phyloP scores from a whole-genome alignment of 2,113 vertebrate genomes.

The Diadophis punctatus region DNA sequence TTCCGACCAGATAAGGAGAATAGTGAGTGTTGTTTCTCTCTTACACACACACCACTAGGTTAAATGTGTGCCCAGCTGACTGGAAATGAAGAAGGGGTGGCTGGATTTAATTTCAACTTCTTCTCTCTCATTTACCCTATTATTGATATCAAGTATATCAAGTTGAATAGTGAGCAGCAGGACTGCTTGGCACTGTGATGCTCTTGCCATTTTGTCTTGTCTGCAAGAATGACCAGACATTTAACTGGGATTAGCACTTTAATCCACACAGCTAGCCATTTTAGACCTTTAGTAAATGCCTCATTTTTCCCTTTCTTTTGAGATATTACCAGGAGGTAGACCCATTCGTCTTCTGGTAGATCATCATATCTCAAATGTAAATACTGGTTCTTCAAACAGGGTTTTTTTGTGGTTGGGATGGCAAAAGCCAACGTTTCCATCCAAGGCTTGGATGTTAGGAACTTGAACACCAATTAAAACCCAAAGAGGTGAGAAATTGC shows the following conservation, averaged over 20 bases:
- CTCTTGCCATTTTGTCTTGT: not conserved
- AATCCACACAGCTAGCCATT: not conserved
- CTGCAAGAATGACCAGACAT: not conserved
- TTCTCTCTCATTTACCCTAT: not conserved
- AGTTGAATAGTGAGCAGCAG: not conserved
- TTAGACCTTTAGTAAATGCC: not conserved
- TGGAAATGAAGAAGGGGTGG: not conserved
- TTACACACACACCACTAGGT: not conserved
- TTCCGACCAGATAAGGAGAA: conserved; percentile 28
- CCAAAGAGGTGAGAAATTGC: not conserved
- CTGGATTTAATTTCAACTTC: not conserved
- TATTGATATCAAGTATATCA: not conserved
- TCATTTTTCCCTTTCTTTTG: not conserved
- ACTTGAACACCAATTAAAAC: not conserved
- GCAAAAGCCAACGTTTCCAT: not conserved
- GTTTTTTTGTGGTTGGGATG: not conserved
- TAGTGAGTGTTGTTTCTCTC: not conserved
- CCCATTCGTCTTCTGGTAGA: not conserved
- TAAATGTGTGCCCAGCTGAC: not conserved
- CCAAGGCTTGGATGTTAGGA: not conserved
- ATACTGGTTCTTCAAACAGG: not conserved
- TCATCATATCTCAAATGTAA: not conserved
- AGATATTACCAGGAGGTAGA: not conserved
- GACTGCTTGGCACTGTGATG: not conserved
- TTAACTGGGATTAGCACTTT: not conserved